Conservation (phyloP, 2,888 invertebrate genomes). For the Cataglyphis cursor region DNA sequence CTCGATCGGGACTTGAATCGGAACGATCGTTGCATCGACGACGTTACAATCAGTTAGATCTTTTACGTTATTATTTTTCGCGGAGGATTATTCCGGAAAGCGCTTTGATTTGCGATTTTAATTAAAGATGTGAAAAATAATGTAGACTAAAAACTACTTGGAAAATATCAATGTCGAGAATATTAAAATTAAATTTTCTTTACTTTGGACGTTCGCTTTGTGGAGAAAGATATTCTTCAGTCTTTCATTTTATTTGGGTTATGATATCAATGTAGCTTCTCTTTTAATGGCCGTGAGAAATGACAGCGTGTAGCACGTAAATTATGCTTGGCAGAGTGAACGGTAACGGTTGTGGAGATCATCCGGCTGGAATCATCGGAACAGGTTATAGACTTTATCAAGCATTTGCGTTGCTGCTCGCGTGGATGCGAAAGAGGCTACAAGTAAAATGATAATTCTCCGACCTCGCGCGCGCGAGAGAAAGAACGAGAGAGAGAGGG, state of each 20-base stretch:
- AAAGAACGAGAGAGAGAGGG: background rate
- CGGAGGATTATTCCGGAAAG: background rate
- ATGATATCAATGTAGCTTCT: constrained; percentile 8
- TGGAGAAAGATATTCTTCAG: background rate
- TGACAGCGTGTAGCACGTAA: constrained; percentile 65
- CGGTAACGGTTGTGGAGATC: constrained; percentile 77
- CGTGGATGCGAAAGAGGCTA: constrained; percentile 47
- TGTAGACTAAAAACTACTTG: background rate
- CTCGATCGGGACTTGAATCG: background rate
- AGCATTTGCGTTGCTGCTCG: constrained; percentile 39
- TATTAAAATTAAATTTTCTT: background rate
- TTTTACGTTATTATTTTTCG: background rate
- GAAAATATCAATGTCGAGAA: background rate
- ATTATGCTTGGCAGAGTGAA: constrained; percentile 68
- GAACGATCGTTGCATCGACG: background rate
- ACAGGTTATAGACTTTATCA: constrained; percentile 65
- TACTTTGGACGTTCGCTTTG: background rate
- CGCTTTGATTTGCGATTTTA: background rate
- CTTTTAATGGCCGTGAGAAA: constrained; percentile 66
- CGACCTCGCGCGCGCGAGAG: background rate
- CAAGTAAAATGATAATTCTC: constrained; percentile 58
- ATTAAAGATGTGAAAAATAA: background rate
- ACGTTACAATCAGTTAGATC: constrained; percentile 1
- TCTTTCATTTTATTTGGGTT: constrained; percentile 32
- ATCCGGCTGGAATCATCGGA: constrained; percentile 68